A percentile compares a stretch with the other conserved stretches of the same genome.
phyloP scores from a whole-genome alignment of 2,888 invertebrate species.

The Drosophila rubida region DNA sequence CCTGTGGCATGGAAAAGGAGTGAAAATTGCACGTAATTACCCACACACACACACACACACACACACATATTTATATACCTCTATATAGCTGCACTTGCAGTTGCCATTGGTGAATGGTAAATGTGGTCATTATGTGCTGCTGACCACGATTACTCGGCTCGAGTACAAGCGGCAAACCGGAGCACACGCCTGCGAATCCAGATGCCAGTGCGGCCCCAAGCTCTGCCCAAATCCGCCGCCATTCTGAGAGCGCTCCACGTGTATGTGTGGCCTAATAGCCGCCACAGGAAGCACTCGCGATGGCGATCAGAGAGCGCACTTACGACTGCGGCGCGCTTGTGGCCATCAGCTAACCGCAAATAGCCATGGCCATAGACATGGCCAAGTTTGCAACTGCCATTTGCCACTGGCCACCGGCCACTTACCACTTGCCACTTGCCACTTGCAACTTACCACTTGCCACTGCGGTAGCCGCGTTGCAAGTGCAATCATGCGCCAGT shows the following conservation, averaged over 20 bases:
- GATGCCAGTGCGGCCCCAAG: conserved; percentile 46
- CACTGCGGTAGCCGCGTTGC: conserved; percentile 70
- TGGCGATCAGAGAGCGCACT: conserved; percentile 75
- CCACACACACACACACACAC: conserved; percentile 27
- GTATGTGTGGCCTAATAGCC: conserved; percentile 42
- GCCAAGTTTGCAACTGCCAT: conserved; percentile 48
- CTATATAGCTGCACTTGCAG: conserved; percentile 9
- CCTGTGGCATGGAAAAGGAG: conserved; percentile 72
- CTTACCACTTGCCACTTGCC: conserved; percentile 63
- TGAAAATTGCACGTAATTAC: conserved; percentile 80
- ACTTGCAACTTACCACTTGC: conserved; percentile 31
- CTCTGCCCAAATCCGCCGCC: conserved; percentile 51
- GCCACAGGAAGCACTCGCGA: conserved; percentile 77
- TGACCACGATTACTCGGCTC: conserved; percentile 52
- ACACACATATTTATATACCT: neutral
- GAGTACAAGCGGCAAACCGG: conserved; percentile 41
- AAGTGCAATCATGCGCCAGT: conserved; percentile 72
- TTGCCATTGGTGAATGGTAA: conserved; percentile 61
- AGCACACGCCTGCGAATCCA: conserved; percentile 56
- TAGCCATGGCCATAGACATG: conserved; percentile 22
- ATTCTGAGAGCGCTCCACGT: conserved; percentile 30
- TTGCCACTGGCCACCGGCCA: conserved; percentile 2
- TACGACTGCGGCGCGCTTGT: conserved; percentile 69
- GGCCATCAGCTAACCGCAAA: conserved; percentile 58
- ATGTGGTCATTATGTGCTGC: conserved; percentile 72